Percentiles rank a stretch among this genome's conserved stretches.
Conservation (phyloP, 2,113 vertebrate species). For the Eulemur macaco region DNA sequence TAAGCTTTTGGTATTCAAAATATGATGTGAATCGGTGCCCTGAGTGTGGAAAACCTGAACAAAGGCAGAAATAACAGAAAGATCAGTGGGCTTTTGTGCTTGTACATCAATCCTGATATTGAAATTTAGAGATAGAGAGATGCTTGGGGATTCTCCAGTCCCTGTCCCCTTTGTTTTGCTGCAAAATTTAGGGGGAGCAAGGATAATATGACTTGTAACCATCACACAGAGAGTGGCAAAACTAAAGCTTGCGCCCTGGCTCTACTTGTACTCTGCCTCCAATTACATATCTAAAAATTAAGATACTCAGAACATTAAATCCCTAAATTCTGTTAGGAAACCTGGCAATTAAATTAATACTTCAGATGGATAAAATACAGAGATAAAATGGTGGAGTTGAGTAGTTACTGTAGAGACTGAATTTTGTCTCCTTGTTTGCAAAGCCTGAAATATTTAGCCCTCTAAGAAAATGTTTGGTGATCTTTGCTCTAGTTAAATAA, state of each 20-base stretch:
- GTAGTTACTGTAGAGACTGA: background rate
- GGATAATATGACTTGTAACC: background rate
- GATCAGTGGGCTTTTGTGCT: background rate
- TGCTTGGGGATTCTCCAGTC: background rate
- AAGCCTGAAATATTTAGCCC: background rate
- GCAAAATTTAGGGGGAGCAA: background rate
- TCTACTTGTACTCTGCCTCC: background rate
- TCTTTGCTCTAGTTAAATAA: background rate
- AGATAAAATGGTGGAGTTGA: background rate
- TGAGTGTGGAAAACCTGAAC: background rate
- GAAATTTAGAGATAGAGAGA: background rate
- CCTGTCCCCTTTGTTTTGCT: background rate
- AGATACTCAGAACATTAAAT: constrained; percentile 7
- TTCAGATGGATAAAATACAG: background rate
- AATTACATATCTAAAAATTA: background rate
- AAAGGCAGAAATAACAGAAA: constrained; percentile 8
- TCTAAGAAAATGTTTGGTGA: background rate
- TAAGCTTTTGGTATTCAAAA: constrained; percentile 20
- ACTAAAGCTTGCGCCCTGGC: background rate
- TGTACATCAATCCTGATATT: background rate
- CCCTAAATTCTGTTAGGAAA: background rate
- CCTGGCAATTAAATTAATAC: background rate
- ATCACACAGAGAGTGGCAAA: background rate
- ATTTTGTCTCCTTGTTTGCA: constrained; percentile 25
- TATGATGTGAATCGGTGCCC: background rate